Evolutionary conservation across 2,888 invertebrate species (phyloP), one percentile per base, ranked within the genome.

Genomic region (Hesperia comma): DNA sequence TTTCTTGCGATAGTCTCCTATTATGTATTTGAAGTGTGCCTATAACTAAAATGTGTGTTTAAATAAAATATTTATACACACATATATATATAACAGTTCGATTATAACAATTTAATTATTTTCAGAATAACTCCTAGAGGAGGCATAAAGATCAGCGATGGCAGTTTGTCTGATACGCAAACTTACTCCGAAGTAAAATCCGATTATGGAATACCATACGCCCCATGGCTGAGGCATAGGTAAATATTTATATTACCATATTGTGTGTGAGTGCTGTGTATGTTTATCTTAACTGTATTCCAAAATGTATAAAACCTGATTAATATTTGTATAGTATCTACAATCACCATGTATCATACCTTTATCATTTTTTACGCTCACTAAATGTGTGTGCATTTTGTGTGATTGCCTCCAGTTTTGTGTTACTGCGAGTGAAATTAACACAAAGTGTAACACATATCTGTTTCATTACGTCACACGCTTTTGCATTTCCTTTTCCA

Each of bases 211-310:
- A 96, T 96, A 79, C 96, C 96, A 0, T 97, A 97, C 81, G 96
- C 96, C 19, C 96, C 97, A 71, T 97, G 97, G 97, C 93, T 97
- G 79, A 94, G 97, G 83, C 97, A 97, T 87, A 97, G 97, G 94
- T 95, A 89, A 79, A 68, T 76, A 57, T 7, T 57, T 15, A 75
- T 64, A 67, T 63, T 32, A 67, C 53, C 19, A 43, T 61, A 14
- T 69, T 71, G 71, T 63, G 72, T 70, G 73, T 74, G 76, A 75
- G 72, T 77, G 72, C 70, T 71, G 74, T 77, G 69, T 74, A 72
- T 77, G 68, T 74, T 71, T 68, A 72, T 68, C 53, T 54, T 72
- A 70, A 69, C 70, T 64, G 37, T 41, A 68, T 61, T 54, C 68
- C 63, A 68, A 61, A 71, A 68, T 73, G 56, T 72, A 67, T 58